These are phyloP conservation scores for Piscicola geometra DNA, from an alignment of 2,888 invertebrate genomes.

Conservation along the genomic window DNA sequence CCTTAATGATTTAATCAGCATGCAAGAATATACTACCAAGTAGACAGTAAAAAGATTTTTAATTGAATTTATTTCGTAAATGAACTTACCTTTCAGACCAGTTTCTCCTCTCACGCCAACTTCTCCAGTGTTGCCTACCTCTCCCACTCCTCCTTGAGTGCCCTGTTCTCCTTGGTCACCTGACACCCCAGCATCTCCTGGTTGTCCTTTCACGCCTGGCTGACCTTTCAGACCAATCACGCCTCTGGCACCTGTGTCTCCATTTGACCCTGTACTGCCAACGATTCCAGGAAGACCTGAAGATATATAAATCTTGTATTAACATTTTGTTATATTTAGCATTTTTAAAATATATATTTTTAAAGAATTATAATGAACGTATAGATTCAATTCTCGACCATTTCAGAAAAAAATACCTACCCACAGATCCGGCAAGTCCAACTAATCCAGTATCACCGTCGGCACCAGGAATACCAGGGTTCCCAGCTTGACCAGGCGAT, in stretches of 20 bases:
- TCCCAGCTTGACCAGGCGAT: slow-evolving; percentile 27
- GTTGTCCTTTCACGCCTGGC: slow-evolving; percentile 27
- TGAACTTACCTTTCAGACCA: no score
- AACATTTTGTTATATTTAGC: no score
- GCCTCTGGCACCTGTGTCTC: slow-evolving; percentile 37
- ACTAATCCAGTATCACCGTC: slow-evolving; percentile 31
- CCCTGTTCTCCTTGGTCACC: slow-evolving; percentile 29
- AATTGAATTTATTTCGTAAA: no score
- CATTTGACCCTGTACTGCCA: slow-evolving; percentile 34
- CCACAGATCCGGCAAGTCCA: slow-evolving; percentile 1
- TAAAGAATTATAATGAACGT: no score
- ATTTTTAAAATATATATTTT: no score
- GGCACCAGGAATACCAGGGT: slow-evolving; percentile 24
- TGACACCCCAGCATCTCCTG: slow-evolving; percentile 20
- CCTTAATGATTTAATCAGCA: no score
- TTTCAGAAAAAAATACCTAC: not conserved
- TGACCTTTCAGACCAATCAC: slow-evolving; percentile 36
- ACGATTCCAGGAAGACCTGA: slow-evolving; percentile 19
- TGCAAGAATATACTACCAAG: no score
- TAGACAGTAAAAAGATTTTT: no score
- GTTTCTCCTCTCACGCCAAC: no score
- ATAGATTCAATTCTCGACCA: no score
- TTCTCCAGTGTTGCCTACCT: not conserved
- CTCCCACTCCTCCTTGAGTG: slow-evolving; percentile 27
- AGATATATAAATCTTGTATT: no score